phyloP scores from a whole-genome alignment of 2,797 vertebrate genomes.

The Alauda arvensis region DNA sequence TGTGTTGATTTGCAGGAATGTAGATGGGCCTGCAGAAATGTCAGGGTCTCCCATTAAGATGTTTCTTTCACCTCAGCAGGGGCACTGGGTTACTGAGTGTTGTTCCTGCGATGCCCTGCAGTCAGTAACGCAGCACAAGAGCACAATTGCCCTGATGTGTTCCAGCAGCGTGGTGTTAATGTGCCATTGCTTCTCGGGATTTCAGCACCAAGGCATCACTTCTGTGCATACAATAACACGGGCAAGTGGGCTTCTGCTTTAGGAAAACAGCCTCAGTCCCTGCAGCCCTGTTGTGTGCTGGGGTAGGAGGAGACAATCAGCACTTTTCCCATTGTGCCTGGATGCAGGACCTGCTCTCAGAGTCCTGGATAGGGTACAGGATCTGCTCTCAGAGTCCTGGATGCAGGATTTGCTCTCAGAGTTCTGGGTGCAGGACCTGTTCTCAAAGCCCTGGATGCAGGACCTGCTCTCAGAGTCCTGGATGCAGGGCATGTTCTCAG shows the following conservation, averaged over 20 bases:
- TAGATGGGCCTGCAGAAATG: conserved; percentile 36
- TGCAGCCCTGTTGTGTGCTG: background rate
- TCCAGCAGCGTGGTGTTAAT: conserved; percentile 38
- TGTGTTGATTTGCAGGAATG: conserved; percentile 49
- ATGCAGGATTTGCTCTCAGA: fast-evolving
- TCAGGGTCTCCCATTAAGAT: conserved; percentile 50
- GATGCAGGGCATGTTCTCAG: fast-evolving
- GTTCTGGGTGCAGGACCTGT: no score
- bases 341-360: background rate
- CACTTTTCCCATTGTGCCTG: background rate
- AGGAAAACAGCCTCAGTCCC: background rate
- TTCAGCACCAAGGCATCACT: conserved; percentile 42
- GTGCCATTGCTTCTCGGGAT: conserved; percentile 14
- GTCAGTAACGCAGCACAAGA: background rate
- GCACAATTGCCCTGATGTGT: conserved; percentile 5
- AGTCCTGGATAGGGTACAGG: no score
- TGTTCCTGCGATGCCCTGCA: conserved; percentile 1
- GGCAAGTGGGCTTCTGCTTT: background rate
- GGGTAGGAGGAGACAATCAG: background rate
- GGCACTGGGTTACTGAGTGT: background rate
- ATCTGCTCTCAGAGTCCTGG: background rate
- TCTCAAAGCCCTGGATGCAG: background rate
- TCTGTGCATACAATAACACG: background rate
- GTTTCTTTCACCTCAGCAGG: conserved; percentile 46
- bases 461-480: background rate